These are phyloP conservation scores for Prinia subflava DNA, from an alignment of 2,113 vertebrate genomes.

Conservation along the genomic window DNA sequence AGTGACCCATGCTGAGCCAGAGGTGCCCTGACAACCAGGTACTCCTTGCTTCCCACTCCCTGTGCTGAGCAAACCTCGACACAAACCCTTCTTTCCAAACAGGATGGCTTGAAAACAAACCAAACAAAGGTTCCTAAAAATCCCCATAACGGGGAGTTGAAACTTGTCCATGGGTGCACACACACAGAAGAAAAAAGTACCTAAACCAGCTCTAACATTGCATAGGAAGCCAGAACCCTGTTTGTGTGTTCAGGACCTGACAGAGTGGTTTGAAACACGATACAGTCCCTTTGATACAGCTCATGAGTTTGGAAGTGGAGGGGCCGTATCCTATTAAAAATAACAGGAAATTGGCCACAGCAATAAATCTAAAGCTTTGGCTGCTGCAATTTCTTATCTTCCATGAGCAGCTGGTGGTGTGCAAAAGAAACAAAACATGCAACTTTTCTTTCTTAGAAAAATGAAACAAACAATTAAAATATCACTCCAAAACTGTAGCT, in stretches of 20 bases:
- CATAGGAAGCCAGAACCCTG: not conserved
- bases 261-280: not conserved
- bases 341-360: constrained; percentile 47
- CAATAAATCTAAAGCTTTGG: constrained; percentile 49
- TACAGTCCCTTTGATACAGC: not conserved
- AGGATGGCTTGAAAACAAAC: not conserved
- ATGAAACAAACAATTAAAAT: not conserved
- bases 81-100: not conserved
- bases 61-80: not conserved
- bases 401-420: not conserved
- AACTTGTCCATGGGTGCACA: not conserved
- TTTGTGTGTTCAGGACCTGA: not conserved
- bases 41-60: not conserved
- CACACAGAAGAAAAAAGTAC: not conserved
- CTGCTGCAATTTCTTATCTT: constrained; percentile 46
- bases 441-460: not conserved
- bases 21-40: not conserved
- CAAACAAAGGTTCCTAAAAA: not conserved
- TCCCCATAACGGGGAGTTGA: rapidly evolving
- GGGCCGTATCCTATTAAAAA: constrained; percentile 46
- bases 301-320: constrained; percentile 23
- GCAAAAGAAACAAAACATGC: not conserved
- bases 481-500: not conserved
- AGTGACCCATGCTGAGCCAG: not conserved
- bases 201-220: not conserved